phyloP scores from a whole-genome alignment of 1,140 invertebrate genomes.

The Drosophila malerkotliana region DNA sequence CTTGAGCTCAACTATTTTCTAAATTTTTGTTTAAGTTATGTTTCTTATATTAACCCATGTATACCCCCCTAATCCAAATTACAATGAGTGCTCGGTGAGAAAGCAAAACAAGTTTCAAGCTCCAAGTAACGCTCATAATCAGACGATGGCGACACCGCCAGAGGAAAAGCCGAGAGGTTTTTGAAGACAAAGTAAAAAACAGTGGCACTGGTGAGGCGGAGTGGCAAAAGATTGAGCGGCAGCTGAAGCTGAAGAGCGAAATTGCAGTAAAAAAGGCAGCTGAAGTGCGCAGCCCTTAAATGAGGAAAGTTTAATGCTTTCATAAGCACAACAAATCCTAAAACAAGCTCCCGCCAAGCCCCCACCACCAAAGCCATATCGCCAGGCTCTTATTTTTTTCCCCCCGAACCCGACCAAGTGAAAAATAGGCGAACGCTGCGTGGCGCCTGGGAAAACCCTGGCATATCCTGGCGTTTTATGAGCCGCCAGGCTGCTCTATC shows the following conservation, averaged over 20 bases:
- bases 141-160: constrained; percentile 54
- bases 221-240: not conserved
- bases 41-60: not conserved
- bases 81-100: constrained; percentile 16
- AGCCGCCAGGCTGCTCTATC: constrained; percentile 71
- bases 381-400: constrained; percentile 5
- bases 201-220: not conserved
- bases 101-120: constrained; percentile 36
- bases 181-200: not conserved
- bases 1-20: too few relatives aligned
- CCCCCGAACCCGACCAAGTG: constrained; percentile 51
- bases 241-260: constrained; percentile 58
- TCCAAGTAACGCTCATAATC: constrained; percentile 55
- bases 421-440: constrained; percentile 76
- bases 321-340: constrained; percentile 82
- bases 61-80: not conserved
- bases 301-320: constrained; percentile 83
- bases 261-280: constrained; percentile 81
- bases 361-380: not conserved
- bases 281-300: constrained; percentile 78
- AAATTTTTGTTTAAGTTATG: not conserved
- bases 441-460: constrained; percentile 43
- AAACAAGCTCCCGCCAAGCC: constrained; percentile 53
- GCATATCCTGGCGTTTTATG: constrained; percentile 65
- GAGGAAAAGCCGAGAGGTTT: not conserved